Conservation (phyloP, 2,797 vertebrate genomes). For the Mormyrus proboscirostris region DNA sequence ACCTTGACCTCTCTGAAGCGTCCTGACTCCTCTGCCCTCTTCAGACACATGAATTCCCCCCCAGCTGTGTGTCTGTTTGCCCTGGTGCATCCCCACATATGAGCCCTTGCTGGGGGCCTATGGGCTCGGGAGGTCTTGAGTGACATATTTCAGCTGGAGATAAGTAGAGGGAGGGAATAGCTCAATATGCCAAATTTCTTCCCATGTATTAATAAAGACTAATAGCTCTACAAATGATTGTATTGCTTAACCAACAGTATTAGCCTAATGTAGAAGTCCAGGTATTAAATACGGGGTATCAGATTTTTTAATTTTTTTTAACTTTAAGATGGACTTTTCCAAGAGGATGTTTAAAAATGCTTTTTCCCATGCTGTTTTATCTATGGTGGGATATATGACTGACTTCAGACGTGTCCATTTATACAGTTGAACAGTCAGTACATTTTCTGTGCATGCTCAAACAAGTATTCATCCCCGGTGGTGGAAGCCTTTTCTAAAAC, state of each 20-base stretch:
- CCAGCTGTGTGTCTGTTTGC: background rate
- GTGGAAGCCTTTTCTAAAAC: background rate
- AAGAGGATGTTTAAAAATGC: background rate
- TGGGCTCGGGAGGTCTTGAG: background rate
- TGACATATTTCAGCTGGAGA: background rate
- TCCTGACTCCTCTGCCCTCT: background rate
- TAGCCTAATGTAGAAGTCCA: background rate
- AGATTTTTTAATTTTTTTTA: background rate
- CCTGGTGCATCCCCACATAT: background rate
- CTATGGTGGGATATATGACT: background rate
- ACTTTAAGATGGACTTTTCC: background rate
- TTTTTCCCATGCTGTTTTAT: background rate
- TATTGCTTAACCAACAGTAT: background rate
- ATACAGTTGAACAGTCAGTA: background rate
- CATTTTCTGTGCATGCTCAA: background rate
- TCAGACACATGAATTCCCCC: background rate
- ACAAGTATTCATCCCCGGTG: too few species aligned
- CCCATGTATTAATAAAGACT: background rate
- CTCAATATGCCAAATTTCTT: background rate
- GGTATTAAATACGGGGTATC: background rate
- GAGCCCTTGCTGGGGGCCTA: background rate
- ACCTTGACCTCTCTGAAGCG: background rate
- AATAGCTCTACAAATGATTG: background rate
- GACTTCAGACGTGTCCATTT: background rate
- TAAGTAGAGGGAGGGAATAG: background rate